phyloP scores from a whole-genome alignment of 2,113 vertebrate species.

The Murina feae region DNA sequence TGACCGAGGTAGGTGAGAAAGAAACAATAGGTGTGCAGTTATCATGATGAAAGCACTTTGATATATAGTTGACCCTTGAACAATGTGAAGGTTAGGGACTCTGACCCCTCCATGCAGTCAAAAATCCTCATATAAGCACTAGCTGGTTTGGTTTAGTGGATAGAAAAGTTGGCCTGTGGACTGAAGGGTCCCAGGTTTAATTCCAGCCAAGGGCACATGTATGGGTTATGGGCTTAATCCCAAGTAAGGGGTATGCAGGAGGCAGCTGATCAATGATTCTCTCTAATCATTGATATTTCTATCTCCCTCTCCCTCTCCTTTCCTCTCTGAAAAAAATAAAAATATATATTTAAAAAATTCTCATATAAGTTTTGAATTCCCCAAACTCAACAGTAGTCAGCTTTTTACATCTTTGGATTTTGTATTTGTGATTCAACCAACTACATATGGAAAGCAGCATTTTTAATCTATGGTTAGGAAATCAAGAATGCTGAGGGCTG shows the following conservation, averaged over 20 bases:
- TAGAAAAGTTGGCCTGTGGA: too few relatives aligned
- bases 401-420: neutral
- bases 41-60: neutral
- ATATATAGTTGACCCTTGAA: neutral
- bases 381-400: neutral
- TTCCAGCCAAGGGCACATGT: too few relatives aligned
- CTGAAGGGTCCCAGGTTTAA: too few relatives aligned
- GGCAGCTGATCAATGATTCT: too few relatives aligned
- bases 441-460: neutral
- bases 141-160: too few relatives aligned
- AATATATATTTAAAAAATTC: too few relatives aligned
- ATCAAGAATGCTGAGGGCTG: neutral
- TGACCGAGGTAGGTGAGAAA: neutral
- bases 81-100: neutral
- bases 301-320: too few relatives aligned
- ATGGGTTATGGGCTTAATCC: too few relatives aligned
- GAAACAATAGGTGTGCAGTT: neutral
- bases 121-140: neutral
- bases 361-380: neutral
- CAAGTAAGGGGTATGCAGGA: too few relatives aligned
- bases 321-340: too few relatives aligned
- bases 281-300: too few relatives aligned
- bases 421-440: neutral
- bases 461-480: neutral
- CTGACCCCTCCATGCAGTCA: neutral